phyloP scores from a whole-genome alignment of 1,140 invertebrate species.

The Ditylenchus dipsaci region DNA sequence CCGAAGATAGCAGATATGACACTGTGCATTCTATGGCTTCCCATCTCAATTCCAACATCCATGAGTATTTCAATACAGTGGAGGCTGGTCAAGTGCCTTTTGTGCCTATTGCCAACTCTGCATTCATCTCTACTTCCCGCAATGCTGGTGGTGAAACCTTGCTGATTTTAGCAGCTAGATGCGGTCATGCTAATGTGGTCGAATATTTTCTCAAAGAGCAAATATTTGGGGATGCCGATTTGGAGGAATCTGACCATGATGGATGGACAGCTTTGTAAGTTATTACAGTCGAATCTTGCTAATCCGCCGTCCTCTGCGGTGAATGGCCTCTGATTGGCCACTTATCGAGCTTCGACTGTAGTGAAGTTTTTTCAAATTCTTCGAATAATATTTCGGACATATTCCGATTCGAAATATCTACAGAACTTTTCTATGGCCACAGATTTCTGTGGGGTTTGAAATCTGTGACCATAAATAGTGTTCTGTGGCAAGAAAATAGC shows the following conservation, averaged over 20 bases:
- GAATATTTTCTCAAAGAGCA: slow-evolving; percentile 33
- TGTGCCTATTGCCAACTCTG: slow-evolving; percentile 4
- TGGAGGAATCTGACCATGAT: slow-evolving; percentile 64
- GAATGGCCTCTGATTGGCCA: too few relatives aligned
- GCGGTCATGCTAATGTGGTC: slow-evolving; percentile 44
- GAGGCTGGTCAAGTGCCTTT: neutral
- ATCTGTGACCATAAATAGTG: too few relatives aligned
- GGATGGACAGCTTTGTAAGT: slow-evolving; percentile 77
- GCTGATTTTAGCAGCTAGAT: slow-evolving; percentile 48
- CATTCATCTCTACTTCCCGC: slow-evolving; percentile 17
- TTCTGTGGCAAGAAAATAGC: too few relatives aligned
- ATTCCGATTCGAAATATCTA: too few relatives aligned
- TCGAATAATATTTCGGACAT: too few relatives aligned
- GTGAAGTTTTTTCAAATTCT: too few relatives aligned
- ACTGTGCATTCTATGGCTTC: neutral
- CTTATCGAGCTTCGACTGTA: too few relatives aligned
- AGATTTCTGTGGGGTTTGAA: too few relatives aligned
- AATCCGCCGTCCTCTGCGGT: too few relatives aligned
- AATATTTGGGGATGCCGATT: slow-evolving; percentile 22
- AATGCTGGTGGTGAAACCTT: slow-evolving; percentile 52
- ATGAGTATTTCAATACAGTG: slow-evolving; percentile 26
- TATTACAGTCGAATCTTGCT: too few relatives aligned
- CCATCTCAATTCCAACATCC: slow-evolving; percentile 20
- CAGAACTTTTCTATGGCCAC: too few relatives aligned
- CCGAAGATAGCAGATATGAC: neutral